A percentile compares a stretch with the other conserved stretches of the same genome.
These are phyloP conservation scores for Pterophyllum scalare DNA, from an alignment of 2,113 vertebrate genomes.

Conservation along the genomic window DNA sequence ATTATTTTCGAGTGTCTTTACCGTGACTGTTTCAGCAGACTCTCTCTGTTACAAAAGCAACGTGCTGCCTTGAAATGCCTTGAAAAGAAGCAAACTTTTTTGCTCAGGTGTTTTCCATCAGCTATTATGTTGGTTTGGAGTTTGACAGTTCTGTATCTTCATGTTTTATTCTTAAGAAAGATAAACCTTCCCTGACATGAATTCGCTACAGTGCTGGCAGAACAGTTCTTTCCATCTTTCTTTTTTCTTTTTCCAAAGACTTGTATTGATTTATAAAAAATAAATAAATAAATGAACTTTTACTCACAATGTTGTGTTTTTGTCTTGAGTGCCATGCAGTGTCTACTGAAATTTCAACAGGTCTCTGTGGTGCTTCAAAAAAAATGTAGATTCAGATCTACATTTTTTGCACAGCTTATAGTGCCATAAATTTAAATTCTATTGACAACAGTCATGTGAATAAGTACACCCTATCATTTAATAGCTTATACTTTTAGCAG, in stretches of 20 bases:
- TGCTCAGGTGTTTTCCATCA: too few species aligned
- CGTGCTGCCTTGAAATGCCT: too few species aligned
- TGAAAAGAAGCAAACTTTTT: too few species aligned
- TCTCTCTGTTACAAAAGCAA: too few species aligned
- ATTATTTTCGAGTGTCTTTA: too few species aligned
- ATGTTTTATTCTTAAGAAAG: neutral
- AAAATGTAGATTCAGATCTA: neutral
- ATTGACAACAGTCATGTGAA: neutral
- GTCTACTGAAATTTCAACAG: neutral
- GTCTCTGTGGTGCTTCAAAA: neutral
- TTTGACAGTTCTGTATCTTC: neutral
- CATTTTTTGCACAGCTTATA: neutral
- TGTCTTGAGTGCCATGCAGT: neutral
- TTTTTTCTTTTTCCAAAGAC: neutral
- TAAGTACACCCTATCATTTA: too few species aligned
- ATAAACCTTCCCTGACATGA: neutral
- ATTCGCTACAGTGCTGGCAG: neutral
- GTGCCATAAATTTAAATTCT: slow-evolving; percentile 1
- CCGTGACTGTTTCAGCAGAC: too few species aligned
- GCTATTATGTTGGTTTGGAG: too few species aligned
- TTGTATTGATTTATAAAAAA: neutral
- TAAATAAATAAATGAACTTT: fast-evolving
- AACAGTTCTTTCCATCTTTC: neutral
- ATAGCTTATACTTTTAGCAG: too few species aligned
- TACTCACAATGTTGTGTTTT: neutral